Base-by-base conservation (phyloP, 1,140 invertebrate genomes). In the Helicoverpa armigera region DNA sequence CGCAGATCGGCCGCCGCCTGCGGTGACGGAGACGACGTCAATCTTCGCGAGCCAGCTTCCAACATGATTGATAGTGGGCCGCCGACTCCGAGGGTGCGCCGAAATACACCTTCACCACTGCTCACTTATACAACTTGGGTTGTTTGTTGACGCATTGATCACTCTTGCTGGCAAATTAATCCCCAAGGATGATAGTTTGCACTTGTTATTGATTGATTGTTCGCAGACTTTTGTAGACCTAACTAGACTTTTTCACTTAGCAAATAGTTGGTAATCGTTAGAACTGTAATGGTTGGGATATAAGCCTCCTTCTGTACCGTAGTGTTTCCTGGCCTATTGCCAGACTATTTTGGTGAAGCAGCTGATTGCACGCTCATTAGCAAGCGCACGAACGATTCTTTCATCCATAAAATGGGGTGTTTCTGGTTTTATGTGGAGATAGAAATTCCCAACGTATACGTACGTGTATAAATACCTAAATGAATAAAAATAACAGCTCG, bases 51-150 rank as follows among this genome's bases (percentile, higher is more conserved):
- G 31, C 50, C 79, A 76, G 76, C 74, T 79, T 35, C 70, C 75
- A 31, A 75, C 72, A 86, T 92, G 91, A 92, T 92, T 92, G 87
- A 92, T 92, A 84, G 72, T 69, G 78, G 67, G 74, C 76, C 83
- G 76, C 80, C 86, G 82, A 87, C 88, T 89, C 73, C 60, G 69
- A 81, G 54, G 79, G 65, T 51, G 75, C 53, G 77, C 78, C 77
- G 76, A 84, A 86, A 84, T 72, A n/a, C 85, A 82, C 83, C 73
- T 76, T 85, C 83, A 69, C 73, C 77, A 83, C 80, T 74, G 76
- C 84, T 84, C 82, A 73, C 86, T 83, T 86, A 87, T 84, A 90
- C 74, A 88, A 89, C 79, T 87, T 85, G 23, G 67, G 76, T 78
- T 78, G 77, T 85, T 80, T 80, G 81, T 89, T 87, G 82, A 81